Percentiles rank a stretch among this genome's conserved stretches.
phyloP scores from a whole-genome alignment of 2,113 vertebrate species.

The Rallus limicola region DNA sequence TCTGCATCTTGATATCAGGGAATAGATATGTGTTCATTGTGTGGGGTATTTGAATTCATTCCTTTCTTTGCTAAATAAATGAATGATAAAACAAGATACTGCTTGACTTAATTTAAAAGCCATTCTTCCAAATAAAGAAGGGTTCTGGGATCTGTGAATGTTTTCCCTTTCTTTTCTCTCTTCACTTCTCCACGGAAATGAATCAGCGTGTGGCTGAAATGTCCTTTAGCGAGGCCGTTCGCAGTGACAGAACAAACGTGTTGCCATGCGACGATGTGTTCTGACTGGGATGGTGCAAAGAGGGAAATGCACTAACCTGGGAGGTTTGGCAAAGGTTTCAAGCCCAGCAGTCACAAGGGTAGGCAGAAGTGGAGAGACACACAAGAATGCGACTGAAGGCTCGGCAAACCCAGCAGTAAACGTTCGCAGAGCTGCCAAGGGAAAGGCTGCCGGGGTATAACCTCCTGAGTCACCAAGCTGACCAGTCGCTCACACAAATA shows the following conservation, averaged over 20 bases:
- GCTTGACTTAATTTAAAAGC: conserved; percentile 60
- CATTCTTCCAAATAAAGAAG: conserved; percentile 38
- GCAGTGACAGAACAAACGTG: neutral
- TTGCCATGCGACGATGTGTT: neutral
- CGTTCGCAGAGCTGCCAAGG: neutral
- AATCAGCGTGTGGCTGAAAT: neutral
- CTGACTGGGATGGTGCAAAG: neutral
- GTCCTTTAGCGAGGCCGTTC: neutral
- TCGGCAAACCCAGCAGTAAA: neutral
- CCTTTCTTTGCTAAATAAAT: conserved; percentile 71
- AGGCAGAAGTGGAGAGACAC: neutral
- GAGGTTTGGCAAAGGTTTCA: neutral
- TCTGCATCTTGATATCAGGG: conserved; percentile 68
- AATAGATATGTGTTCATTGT: conserved; percentile 52
- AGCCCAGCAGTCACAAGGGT: neutral
- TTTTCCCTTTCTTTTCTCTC: neutral
- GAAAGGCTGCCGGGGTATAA: neutral
- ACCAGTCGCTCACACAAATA: neutral
- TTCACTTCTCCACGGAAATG: neutral
- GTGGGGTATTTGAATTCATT: conserved; percentile 65
- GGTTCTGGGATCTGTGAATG: neutral
- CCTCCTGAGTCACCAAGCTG: neutral
- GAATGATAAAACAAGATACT: conserved; percentile 51
- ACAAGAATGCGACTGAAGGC: neutral
- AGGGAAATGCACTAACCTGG: neutral